phyloP scores from a whole-genome alignment of 2,888 invertebrate species.

The Scaptomyza flava region DNA sequence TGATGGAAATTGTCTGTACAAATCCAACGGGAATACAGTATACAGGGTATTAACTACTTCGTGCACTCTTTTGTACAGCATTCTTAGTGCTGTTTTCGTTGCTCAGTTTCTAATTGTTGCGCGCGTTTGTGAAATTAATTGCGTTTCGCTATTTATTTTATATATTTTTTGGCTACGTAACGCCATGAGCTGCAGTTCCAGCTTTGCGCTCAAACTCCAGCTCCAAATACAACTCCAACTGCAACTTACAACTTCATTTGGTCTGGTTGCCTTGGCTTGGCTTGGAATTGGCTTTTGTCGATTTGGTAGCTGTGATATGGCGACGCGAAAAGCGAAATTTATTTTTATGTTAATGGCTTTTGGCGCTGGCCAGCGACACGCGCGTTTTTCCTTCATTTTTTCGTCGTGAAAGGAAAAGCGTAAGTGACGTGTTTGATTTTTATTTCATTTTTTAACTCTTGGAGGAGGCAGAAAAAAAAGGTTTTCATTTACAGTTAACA shows the following conservation, averaged over 20 bases:
- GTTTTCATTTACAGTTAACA: slow-evolving; percentile 50
- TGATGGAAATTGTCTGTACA: too few relatives aligned
- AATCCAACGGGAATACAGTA: too few relatives aligned
- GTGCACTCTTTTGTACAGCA: neutral
- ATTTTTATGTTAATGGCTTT: slow-evolving; percentile 77
- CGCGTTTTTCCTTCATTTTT: slow-evolving; percentile 42
- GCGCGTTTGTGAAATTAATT: slow-evolving; percentile 78
- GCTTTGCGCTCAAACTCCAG: slow-evolving; percentile 7
- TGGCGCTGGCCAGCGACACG: slow-evolving; percentile 63
- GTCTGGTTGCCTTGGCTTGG: slow-evolving; percentile 29
- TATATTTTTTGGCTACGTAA: slow-evolving; percentile 55
- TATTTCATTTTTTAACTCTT: slow-evolving; percentile 7
- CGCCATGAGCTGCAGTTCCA: slow-evolving; percentile 29
- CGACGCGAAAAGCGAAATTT: slow-evolving; percentile 72
- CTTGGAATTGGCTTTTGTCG: slow-evolving; percentile 31
- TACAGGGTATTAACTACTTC: slow-evolving; percentile 30
- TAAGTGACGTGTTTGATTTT: slow-evolving; percentile 26
- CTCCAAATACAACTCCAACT: neutral
- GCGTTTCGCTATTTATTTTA: slow-evolving; percentile 64
- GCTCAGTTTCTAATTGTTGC: slow-evolving; percentile 78
- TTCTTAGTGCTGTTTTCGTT: slow-evolving; percentile 42
- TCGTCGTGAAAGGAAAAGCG: slow-evolving; percentile 71
- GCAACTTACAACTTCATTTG: slow-evolving; percentile 55
- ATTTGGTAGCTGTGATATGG: slow-evolving; percentile 71
- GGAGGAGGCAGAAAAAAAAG: slow-evolving; percentile 24